Evolutionary conservation across 2,888 invertebrate species (phyloP), one percentile per base, ranked within the genome.

Genomic region (Himalopsyche anomala): DNA sequence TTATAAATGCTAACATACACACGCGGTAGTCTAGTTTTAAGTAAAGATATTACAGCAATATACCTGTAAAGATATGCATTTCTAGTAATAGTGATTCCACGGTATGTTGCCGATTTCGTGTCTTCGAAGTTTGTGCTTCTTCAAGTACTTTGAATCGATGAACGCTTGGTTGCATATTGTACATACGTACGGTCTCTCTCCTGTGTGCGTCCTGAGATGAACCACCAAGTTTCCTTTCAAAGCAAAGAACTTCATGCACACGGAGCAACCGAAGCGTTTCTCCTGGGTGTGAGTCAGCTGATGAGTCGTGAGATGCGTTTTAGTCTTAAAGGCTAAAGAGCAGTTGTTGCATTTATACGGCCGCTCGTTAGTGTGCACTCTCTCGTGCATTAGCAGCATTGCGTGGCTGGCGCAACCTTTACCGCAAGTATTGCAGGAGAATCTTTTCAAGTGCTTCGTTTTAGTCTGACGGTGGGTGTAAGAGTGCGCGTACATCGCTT

Each of bases 241-340:
- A 0, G 93, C 93, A 90, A 93, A 93, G 90, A 93, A 93, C 85
- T 93, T 93, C 93, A 93, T 92, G 89, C 93, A 93, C 74, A 93
- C 92, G 0, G 93, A 93, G 89, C 93, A 93, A 1, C 93, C 93
- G 90, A 93, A 93, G 87, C 93, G 92, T 89, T 93, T 93, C 85
- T 93, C 93, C 15, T 93, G 90, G 0, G 93, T 93, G 87, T 93
- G 93, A 12, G 93, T 93, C 2, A 93, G 89, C 88, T 93, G 93
- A 88, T 93, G 93, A 1, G 93, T 93, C 5, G 93, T 89, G 82
- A 93, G 89, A 89, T 93, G 93, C 0, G 93, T 93, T 90, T 93
- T 93, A 0, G 93, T 93, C 89, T 93, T 93, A 84, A 93, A 93
- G 9, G 92, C 89, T 0, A 93, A 89, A 0, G 92, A 90, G 87